These are phyloP conservation scores for Leptopterna dolabrata DNA, from an alignment of 2,888 invertebrate genomes.

Conservation along the genomic window DNA sequence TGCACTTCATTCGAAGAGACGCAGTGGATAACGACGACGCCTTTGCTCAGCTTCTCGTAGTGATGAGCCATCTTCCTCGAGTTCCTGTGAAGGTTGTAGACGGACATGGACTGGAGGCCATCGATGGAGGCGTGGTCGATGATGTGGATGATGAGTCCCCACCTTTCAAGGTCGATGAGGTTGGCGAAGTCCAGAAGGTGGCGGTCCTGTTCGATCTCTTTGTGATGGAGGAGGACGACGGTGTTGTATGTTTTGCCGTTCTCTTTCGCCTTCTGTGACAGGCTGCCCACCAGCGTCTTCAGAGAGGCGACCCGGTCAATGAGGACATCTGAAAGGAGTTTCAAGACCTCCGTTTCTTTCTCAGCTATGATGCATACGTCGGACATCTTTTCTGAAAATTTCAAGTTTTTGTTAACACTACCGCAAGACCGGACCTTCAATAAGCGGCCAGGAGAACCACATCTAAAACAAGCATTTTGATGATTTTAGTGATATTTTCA, in stretches of 20 bases:
- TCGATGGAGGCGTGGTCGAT: slow-evolving; percentile 62
- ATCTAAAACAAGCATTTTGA: too few species aligned
- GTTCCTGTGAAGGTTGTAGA: slow-evolving; percentile 63
- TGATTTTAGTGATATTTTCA: too few species aligned
- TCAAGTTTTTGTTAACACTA: background rate
- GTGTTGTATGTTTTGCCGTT: slow-evolving; percentile 61
- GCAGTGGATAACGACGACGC: slow-evolving; percentile 64
- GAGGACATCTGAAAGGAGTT: slow-evolving; percentile 60
- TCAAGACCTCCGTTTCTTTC: slow-evolving; percentile 60
- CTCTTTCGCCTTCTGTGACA: background rate
- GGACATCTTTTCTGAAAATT: slow-evolving; percentile 61
- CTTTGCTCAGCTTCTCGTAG: slow-evolving; percentile 64
- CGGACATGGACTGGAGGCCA: slow-evolving; percentile 62
- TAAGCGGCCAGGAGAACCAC: too few species aligned
- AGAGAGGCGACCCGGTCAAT: slow-evolving; percentile 59
- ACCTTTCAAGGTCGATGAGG: slow-evolving; percentile 62
- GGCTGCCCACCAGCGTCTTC: slow-evolving; percentile 56
- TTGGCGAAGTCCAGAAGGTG: slow-evolving; percentile 63
- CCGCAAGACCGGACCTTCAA: too few species aligned
- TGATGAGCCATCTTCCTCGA: slow-evolving; percentile 63
- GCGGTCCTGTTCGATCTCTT: slow-evolving; percentile 63
- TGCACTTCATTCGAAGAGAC: slow-evolving; percentile 61
- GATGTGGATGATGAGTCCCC: slow-evolving; percentile 63
- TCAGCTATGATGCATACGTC: slow-evolving; percentile 63
- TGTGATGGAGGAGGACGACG: slow-evolving; percentile 62